A percentile compares a stretch with the other conserved stretches of the same genome.
phyloP scores from a whole-genome alignment of 2,797 vertebrate species.

The Phoebastria nigripes region DNA sequence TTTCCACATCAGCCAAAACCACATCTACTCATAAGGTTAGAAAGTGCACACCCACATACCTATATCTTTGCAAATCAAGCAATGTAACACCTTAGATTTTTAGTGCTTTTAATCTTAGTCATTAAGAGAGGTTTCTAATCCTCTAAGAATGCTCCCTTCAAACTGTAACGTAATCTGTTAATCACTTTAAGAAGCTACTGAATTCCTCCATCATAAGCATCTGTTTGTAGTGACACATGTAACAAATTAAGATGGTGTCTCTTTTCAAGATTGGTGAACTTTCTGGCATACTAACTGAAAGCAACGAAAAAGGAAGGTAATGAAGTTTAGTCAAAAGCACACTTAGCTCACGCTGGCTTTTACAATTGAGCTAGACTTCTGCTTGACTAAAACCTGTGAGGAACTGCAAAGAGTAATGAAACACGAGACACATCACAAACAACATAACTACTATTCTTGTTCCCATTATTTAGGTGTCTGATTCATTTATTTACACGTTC shows the following conservation, averaged over 20 bases:
- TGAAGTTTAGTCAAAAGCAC: background rate
- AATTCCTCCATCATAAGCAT: slow-evolving; percentile 24
- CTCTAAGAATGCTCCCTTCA: slow-evolving; percentile 3
- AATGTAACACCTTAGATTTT: background rate
- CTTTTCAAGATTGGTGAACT: background rate
- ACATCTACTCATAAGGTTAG: background rate
- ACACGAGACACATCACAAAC: background rate
- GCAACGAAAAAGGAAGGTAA: background rate
- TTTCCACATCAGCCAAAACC: background rate
- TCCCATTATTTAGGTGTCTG: slow-evolving; percentile 18
- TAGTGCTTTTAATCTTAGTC: background rate
- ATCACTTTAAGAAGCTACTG: slow-evolving; percentile 33
- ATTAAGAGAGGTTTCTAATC: slow-evolving; percentile 38
- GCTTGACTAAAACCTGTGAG: background rate
- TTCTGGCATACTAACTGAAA: background rate
- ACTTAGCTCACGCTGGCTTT: background rate
- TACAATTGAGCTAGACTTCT: background rate
- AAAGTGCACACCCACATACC: background rate
- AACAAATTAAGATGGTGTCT: background rate
- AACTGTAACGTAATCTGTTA: slow-evolving; percentile 36
- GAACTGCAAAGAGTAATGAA: background rate
- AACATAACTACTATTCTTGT: background rate
- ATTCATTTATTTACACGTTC: slow-evolving; percentile 53
- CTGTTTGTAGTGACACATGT: background rate
- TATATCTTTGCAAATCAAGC: background rate